Evolutionary conservation across 2,113 vertebrate genomes (phyloP).

Genomic region (Mormoops blainvillei): DNA sequence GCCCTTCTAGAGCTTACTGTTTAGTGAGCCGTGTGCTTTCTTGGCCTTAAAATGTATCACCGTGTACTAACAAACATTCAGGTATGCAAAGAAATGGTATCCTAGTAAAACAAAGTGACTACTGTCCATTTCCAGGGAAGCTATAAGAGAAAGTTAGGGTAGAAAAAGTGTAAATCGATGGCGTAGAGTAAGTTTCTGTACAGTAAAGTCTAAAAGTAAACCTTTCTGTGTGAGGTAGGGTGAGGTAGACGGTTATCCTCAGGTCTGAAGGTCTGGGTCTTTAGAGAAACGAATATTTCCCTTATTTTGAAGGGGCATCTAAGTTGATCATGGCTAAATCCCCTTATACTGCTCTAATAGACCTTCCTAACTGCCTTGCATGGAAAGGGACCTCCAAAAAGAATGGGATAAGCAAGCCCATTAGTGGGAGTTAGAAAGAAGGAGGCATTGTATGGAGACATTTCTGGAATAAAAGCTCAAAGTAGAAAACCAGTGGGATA

Average conservation of each 20-base stretch:
- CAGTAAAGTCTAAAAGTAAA: not conserved
- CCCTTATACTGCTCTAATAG: not conserved
- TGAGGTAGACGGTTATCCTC: not conserved
- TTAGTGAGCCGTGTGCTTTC: not conserved
- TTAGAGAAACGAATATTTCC: not conserved
- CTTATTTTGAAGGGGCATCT: not conserved
- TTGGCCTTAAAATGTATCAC: not conserved
- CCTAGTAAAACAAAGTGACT: not conserved
- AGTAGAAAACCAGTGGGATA: not conserved
- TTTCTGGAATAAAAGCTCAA: not conserved
- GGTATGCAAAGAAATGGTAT: not conserved
- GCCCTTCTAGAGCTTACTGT: not conserved
- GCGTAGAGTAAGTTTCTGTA: not conserved
- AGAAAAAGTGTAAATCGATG: not conserved
- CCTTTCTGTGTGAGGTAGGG: not conserved
- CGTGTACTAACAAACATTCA: not conserved
- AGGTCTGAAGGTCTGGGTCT: not conserved
- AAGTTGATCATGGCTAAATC: not conserved
- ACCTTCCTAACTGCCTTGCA: not conserved
- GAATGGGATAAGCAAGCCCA: not conserved
- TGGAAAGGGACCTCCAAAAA: not conserved
- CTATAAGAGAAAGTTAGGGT: not conserved
- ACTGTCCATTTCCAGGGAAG: not conserved
- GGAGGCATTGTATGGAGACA: not conserved
- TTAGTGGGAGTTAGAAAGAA: not conserved